These are phyloP conservation scores for Bufotes viridis DNA, from an alignment of 2,797 vertebrate species.

Conservation along the genomic window DNA sequence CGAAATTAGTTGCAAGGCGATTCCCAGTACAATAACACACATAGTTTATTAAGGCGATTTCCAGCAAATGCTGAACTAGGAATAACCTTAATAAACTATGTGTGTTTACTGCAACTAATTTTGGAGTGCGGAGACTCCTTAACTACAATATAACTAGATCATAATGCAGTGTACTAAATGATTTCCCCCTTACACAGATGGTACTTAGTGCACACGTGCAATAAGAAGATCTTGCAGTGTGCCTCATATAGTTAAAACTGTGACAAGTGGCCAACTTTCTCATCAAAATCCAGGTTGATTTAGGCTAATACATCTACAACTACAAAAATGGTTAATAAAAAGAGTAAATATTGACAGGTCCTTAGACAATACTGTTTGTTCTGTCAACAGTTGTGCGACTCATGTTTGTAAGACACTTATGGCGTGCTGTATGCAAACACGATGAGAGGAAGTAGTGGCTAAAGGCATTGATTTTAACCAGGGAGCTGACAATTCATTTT, in stretches of 20 bases:
- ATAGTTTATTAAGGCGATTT: too few species aligned
- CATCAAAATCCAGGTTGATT: neutral
- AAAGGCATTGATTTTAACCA: conserved; percentile 14
- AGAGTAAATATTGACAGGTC: conserved; percentile 52
- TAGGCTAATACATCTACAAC: conserved; percentile 15
- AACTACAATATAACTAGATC: neutral
- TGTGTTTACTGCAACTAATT: too few species aligned
- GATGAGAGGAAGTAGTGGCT: conserved; percentile 42
- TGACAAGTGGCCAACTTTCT: neutral
- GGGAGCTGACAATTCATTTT: conserved; percentile 21
- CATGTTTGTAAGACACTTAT: conserved; percentile 52
- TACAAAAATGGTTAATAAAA: conserved; percentile 30
- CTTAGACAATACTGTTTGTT: conserved; percentile 55
- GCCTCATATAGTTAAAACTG: neutral
- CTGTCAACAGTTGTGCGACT: conserved; percentile 36
- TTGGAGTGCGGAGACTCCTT: too few species aligned
- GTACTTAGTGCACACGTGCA: neutral
- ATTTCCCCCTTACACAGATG: neutral
- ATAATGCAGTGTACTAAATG: neutral
- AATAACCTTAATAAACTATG: too few species aligned
- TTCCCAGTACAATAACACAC: too few species aligned
- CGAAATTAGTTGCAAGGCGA: too few species aligned
- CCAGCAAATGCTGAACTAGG: too few species aligned
- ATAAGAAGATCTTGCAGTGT: neutral
- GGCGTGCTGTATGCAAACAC: conserved; percentile 47